A percentile compares a stretch with the other conserved stretches of the same genome.
Evolutionary conservation across 1,140 invertebrate genomes (phyloP).

Genomic region (Zophobas morio): DNA sequence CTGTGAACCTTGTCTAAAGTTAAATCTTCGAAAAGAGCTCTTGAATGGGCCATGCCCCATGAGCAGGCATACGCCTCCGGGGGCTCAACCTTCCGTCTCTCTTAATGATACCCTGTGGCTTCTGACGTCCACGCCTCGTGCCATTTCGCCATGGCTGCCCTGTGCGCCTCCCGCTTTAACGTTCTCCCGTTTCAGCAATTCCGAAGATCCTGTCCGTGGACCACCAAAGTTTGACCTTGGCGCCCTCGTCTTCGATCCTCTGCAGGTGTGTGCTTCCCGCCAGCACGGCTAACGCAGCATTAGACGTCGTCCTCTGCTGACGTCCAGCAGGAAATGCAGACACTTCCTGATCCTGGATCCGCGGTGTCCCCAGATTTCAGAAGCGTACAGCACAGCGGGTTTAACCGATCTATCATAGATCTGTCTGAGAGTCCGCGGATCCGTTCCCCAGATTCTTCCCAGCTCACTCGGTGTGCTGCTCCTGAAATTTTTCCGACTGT

Average conservation of each 20-base stretch:
- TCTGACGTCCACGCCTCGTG: background rate
- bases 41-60: slow-evolving; percentile 20
- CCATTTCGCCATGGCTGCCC: slow-evolving; percentile 12
- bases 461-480: slow-evolving; percentile 19
- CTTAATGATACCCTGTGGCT: background rate
- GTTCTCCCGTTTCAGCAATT: background rate
- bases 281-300: slow-evolving; percentile 38
- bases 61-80: background rate
- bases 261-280: slow-evolving; percentile 48
- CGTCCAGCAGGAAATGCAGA: slow-evolving; percentile 34
- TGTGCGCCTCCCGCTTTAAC: background rate
- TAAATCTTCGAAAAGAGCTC: slow-evolving; percentile 1
- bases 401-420: slow-evolving; percentile 45
- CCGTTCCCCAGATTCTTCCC: slow-evolving; percentile 48
- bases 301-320: slow-evolving; percentile 44
- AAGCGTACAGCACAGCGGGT: slow-evolving; percentile 44
- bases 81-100: background rate
- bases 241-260: slow-evolving; percentile 15
- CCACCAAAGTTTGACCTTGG: slow-evolving; percentile 23
- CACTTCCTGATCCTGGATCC: slow-evolving; percentile 8
- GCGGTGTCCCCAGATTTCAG: slow-evolving; percentile 27
- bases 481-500: background rate
- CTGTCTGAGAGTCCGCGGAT: slow-evolving; percentile 40
- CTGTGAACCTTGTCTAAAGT: background rate
- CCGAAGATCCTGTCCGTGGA: background rate